phyloP scores from a whole-genome alignment of 2,797 vertebrate genomes.

The Todus mexicanus region DNA sequence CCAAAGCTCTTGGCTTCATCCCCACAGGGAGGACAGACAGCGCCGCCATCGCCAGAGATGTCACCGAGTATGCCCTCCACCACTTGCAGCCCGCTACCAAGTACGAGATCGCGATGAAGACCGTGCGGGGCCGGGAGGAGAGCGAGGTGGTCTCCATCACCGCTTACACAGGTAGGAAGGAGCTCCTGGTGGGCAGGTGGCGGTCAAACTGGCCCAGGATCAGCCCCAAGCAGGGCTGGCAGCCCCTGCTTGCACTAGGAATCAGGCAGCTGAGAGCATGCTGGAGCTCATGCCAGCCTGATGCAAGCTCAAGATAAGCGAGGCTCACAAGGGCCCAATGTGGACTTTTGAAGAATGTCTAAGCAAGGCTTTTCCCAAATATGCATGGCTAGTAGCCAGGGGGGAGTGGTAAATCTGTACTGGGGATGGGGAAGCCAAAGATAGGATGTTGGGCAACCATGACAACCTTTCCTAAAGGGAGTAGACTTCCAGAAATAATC shows the following conservation, averaged over 20 bases:
- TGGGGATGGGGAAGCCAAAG: background rate
- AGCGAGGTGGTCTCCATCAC: slow-evolving; percentile 83
- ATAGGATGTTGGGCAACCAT: background rate
- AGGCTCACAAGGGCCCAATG: background rate
- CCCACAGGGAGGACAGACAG: slow-evolving; percentile 86
- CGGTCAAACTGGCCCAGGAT: background rate
- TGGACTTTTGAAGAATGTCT: background rate
- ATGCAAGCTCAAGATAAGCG: background rate
- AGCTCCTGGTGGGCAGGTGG: slow-evolving; percentile 32
- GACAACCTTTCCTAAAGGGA: background rate
- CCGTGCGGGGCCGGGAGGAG: slow-evolving; percentile 86
- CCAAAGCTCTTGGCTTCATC: slow-evolving; percentile 17
- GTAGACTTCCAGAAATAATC: slow-evolving; percentile 18
- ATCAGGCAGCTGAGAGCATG: background rate
- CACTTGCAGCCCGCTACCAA: slow-evolving; percentile 89
- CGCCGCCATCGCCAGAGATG: slow-evolving; percentile 84
- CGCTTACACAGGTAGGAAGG: slow-evolving; percentile 79
- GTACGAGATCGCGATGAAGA: slow-evolving; percentile 88
- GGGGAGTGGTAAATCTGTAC: background rate
- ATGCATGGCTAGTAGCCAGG: background rate
- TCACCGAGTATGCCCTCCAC: slow-evolving; percentile 83
- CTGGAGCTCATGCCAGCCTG: background rate
- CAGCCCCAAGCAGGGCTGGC: background rate
- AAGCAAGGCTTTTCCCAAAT: background rate
- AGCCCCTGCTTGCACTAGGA: background rate